Percentiles rank a stretch among this genome's conserved stretches.
Conservation (phyloP, 1,140 invertebrate genomes). For the Lethrus apterus region DNA sequence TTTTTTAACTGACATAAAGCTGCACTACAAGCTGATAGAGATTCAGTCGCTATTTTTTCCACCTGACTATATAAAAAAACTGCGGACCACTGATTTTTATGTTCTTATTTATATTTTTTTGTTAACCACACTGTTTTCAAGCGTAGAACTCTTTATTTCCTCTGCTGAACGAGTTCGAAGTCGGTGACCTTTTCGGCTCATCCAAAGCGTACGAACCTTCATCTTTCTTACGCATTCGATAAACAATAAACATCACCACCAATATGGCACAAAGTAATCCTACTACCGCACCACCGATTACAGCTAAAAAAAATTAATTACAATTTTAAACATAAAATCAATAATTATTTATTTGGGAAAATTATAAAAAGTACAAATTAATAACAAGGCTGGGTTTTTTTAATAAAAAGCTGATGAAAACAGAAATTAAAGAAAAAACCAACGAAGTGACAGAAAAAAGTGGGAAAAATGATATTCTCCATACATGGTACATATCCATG, state of each 20-base stretch:
- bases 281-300: constrained; percentile 96
- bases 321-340: constrained; percentile 15
- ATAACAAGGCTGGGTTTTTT: not conserved
- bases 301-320: constrained; percentile 60
- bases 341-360: not conserved
- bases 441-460: too few species aligned
- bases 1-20: too few species aligned
- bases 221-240: constrained; percentile 99
- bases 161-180: constrained; percentile 83
- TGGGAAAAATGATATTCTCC: too few species aligned
- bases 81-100: constrained; percentile 21
- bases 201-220: constrained; percentile 97
- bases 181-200: constrained; percentile 89
- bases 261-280: constrained; percentile 94
- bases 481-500: too few species aligned
- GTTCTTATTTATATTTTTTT: constrained; percentile 20
- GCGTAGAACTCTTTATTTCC: constrained; percentile 91
- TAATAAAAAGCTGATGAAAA: not conserved
- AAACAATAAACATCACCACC: constrained; percentile 98
- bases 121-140: constrained; percentile 54
- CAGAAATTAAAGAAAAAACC: not conserved
- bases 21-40: constrained; percentile 28
- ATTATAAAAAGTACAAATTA: not conserved
- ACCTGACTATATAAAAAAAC: constrained; percentile 24
- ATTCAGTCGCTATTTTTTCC: constrained; percentile 34